Base-by-base conservation (phyloP, 2,888 invertebrate genomes). In the Elysia crispata region DNA sequence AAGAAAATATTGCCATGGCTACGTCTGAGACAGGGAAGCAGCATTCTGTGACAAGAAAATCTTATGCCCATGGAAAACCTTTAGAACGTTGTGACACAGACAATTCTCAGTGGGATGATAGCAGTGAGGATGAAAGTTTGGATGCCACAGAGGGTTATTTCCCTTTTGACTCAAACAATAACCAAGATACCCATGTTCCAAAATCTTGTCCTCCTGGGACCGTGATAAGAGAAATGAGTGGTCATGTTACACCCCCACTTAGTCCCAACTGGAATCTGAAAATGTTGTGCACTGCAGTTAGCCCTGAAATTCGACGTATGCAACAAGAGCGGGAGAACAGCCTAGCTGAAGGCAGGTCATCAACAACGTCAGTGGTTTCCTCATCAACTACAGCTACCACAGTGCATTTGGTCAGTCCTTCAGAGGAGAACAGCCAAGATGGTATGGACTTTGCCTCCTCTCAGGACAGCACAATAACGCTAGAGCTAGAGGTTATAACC, bases 261-360 rank as follows among this genome's bases (percentile, higher is more conserved):
- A 95, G 95, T 28, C 95, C 95, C 30, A 95, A 94, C 79, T 95
- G 95, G 84, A 95, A 95, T 92, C 93, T 95, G 72, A 94, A 95
- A 92, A 92, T 95, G 86, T 92, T 95, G 83, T 95, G 95, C 11
- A 94, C 94, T 92, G 94, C 95, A 77, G 95, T 95, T 93, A 89
- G 91, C 86, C 91, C 91, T 49, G 91, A 91, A 81, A 87, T 91
- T 18, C 81, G 90, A 54, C 86, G 89, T 69, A 84, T 83, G 82
- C 82, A 83, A 60, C 79, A 82, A n/a, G 85, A 87, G 64, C 77
- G 76, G 31, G 64, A 80, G 72, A 72, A 66, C 31, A 60, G 31
- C 33, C 20, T 30, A 15, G 79, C 79, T 23, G 74, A 79, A 76
- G 76, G 79, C 60, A 66, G 79, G 49, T 76, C 79, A 62, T 76